Base-by-base conservation (phyloP, 2,113 vertebrate genomes). In the Chloropsis cyanopogon region DNA sequence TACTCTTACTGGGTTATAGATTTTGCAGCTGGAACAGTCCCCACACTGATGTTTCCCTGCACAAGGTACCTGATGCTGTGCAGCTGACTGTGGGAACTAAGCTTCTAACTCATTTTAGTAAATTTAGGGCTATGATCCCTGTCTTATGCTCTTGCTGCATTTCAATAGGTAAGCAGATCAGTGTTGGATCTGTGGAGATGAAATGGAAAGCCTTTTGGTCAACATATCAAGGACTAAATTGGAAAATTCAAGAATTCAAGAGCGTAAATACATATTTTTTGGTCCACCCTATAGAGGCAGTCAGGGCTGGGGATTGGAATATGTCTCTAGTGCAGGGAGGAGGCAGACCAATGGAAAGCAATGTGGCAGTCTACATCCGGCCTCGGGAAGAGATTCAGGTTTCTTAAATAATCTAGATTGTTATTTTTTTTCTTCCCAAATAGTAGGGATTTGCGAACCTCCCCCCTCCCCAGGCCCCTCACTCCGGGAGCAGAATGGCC, bases 401-500 rank as follows among this genome's bases (percentile, higher is more conserved):
- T 82, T 63, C 42, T 59, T 26, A 12, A 50, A 73, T 70, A 9
- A 14, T 28, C n/a, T 21, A 14, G 9, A 35, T 29, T 0, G 6
- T 12, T 54, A 1, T 8, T 50, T 63, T 50, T 39, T 57, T 47
- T 4, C 21, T 61, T 54, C n/a, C 11, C 35, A 53, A 3, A 33
- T 42, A 35, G 35, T 47, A 44, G 59, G 22, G 41, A 8, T 46
- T 54, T 75, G 35, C 42, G 86, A 57, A 65, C 24, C 24, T 70
- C 73, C 14, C 31, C 14, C 60, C 12, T 56, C 41, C 41, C 0
- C 37, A 16, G n/a, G 11, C 24, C 16, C 6, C 39, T 60, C 16
- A 5, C 1, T 0, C 50, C 0, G 4, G 12, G 9, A 29, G 19
- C 56, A 39, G 57, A 52, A 24, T 0, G 8, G 56, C 14, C 44